Evolutionary conservation across 2,888 invertebrate genomes (phyloP).

Genomic region (Drosophila heteroneura): DNA sequence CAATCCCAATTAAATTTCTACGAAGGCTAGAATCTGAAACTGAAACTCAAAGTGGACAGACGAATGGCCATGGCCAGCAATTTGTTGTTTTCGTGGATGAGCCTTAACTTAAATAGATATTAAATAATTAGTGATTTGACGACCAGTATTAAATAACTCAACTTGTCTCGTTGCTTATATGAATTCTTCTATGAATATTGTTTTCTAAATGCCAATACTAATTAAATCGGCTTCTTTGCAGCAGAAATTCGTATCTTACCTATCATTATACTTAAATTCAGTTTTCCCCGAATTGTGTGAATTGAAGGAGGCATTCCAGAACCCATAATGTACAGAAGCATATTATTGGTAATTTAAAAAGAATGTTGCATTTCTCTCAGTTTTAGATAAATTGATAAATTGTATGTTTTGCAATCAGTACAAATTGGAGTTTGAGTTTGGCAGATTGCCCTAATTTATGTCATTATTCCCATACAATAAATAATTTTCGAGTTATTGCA

Average conservation of each 20-base stretch:
- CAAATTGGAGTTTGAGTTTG: background rate
- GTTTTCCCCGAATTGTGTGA: background rate
- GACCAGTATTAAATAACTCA: background rate
- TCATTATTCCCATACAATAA: background rate
- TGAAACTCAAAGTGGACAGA: constrained; percentile 10
- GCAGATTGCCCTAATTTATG: too few species aligned
- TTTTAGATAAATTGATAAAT: background rate
- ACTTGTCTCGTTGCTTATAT: background rate
- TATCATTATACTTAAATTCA: background rate
- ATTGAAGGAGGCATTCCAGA: too few species aligned
- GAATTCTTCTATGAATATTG: background rate
- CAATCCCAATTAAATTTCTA: constrained; percentile 72
- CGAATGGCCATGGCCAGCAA: constrained; percentile 49
- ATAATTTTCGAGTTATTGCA: background rate
- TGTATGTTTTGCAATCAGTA: background rate
- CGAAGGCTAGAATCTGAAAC: constrained; percentile 36
- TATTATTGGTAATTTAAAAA: background rate
- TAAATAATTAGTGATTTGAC: constrained; percentile 4
- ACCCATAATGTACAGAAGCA: too few species aligned
- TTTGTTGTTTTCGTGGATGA: constrained; percentile 3
- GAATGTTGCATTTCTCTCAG: background rate
- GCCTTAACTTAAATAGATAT: constrained; percentile 42
- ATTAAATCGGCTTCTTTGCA: background rate
- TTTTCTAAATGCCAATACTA: background rate
- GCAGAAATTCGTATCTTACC: background rate